These are phyloP conservation scores for Cyprinodon brontotheroides DNA, from an alignment of 2,113 vertebrate genomes.

Conservation along the genomic window DNA sequence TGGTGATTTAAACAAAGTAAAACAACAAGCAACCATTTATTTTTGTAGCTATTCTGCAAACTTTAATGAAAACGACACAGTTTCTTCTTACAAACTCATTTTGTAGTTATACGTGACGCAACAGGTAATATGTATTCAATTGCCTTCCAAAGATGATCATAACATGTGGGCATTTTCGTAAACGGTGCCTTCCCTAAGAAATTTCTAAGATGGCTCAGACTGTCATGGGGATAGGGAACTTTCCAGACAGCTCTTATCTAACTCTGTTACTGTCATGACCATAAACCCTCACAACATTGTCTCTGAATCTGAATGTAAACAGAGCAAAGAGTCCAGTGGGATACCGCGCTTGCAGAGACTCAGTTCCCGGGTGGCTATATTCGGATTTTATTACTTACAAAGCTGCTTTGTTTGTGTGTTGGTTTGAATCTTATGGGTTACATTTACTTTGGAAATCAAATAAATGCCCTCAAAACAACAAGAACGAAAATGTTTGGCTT, in stretches of 20 bases:
- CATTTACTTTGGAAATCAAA: not conserved
- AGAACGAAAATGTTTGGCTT: not conserved
- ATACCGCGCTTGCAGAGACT: not conserved
- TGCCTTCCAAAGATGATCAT: constrained; percentile 2
- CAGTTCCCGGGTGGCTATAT: not conserved
- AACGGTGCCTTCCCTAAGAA: constrained; percentile 20
- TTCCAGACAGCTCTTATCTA: constrained; percentile 48
- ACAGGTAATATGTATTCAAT: not conserved
- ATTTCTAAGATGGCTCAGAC: constrained; percentile 17
- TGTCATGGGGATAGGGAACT: constrained; percentile 31
- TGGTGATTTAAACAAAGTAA: not conserved
- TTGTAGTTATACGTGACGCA: not conserved
- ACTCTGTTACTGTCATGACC: constrained; percentile 51
- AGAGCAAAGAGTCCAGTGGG: not conserved
- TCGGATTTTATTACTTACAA: not conserved
- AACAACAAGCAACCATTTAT: too few relatives aligned
- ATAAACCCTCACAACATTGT: not conserved
- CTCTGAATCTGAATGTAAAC: constrained; percentile 13
- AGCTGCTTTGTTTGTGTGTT: not conserved
- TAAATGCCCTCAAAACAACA: not conserved
- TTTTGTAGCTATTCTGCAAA: too few relatives aligned
- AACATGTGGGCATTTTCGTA: constrained; percentile 16
- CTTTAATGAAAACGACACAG: too few relatives aligned
- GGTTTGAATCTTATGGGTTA: not conserved
- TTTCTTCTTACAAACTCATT: too few relatives aligned